These are phyloP conservation scores for Pipistrellus pipistrellus DNA, from an alignment of 2,797 vertebrate species.

Conservation along the genomic window DNA sequence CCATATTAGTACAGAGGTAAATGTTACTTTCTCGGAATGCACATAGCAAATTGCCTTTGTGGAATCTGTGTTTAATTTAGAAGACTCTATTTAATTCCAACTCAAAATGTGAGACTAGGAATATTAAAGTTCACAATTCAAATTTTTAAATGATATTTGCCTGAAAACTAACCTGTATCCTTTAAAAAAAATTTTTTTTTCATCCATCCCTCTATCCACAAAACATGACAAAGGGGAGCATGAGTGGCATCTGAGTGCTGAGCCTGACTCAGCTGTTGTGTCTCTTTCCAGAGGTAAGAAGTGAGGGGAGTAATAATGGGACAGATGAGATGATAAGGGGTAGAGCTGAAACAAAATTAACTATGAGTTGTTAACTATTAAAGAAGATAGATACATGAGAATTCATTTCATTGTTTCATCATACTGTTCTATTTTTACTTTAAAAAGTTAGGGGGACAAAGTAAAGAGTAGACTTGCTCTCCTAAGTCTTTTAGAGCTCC, in stretches of 20 bases:
- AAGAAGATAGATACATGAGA: not conserved
- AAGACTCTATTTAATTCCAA: slow-evolving; percentile 55
- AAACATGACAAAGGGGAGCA: not conserved
- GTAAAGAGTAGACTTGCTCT: not conserved
- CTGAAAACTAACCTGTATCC: slow-evolving; percentile 28
- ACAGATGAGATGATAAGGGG: not conserved
- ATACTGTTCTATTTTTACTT: not conserved
- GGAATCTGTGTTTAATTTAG: not conserved
- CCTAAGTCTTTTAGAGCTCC: not conserved
- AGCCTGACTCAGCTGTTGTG: not conserved
- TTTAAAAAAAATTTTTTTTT: not conserved
- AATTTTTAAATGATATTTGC: slow-evolving; percentile 22
- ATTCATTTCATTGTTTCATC: slow-evolving; percentile 21
- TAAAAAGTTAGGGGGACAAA: not conserved
- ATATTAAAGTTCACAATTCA: slow-evolving; percentile 41
- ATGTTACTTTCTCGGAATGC: not conserved
- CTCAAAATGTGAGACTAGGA: slow-evolving; percentile 45
- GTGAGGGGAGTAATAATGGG: not conserved
- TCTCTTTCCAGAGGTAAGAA: not conserved
- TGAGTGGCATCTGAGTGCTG: not conserved
- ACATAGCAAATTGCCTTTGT: slow-evolving; percentile 24
- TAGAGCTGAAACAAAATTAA: not conserved
- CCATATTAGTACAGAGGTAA: not conserved
- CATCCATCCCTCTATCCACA: not conserved
- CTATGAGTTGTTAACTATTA: not conserved